Conservation (phyloP, 2,113 vertebrate species). For the Myotis yumanensis region DNA sequence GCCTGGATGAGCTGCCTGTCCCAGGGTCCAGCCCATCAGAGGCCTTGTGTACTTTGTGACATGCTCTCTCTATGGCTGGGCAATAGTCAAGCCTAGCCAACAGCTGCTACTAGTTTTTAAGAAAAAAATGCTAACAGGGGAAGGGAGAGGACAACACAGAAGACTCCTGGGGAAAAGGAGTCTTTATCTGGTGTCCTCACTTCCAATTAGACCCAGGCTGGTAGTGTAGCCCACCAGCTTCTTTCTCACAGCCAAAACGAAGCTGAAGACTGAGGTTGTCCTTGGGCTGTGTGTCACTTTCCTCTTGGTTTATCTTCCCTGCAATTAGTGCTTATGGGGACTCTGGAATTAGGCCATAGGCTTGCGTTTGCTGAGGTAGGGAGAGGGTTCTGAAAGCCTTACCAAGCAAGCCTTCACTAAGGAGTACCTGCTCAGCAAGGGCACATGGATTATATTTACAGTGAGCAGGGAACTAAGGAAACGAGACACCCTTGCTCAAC, state of each 20-base stretch:
- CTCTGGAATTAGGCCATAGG: conserved; percentile 50
- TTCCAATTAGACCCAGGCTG: not conserved
- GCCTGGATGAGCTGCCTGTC: not conserved
- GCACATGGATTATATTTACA: not conserved
- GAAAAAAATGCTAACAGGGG: not conserved
- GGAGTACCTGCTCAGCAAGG: conserved; percentile 33
- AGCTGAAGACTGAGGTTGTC: not conserved
- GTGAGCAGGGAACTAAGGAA: conserved; percentile 32
- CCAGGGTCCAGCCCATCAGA: not conserved
- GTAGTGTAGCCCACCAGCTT: not conserved
- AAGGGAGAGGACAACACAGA: not conserved
- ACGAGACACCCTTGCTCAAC: not conserved
- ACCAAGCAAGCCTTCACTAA: conserved; percentile 39
- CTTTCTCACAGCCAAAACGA: not conserved
- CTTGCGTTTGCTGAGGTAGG: conserved; percentile 26
- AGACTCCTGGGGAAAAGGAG: not conserved
- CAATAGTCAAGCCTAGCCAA: conserved; percentile 26
- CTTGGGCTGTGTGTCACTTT: not conserved
- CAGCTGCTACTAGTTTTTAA: conserved; percentile 34
- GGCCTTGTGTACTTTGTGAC: not conserved
- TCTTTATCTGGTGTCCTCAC: not conserved
- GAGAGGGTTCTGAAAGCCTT: conserved; percentile 43
- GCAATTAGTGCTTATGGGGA: conserved; percentile 27
- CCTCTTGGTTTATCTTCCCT: conserved; percentile 1
- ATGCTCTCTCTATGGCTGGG: not conserved